phyloP scores from a whole-genome alignment of 1,140 invertebrate species.

The Orchesella cincta region DNA sequence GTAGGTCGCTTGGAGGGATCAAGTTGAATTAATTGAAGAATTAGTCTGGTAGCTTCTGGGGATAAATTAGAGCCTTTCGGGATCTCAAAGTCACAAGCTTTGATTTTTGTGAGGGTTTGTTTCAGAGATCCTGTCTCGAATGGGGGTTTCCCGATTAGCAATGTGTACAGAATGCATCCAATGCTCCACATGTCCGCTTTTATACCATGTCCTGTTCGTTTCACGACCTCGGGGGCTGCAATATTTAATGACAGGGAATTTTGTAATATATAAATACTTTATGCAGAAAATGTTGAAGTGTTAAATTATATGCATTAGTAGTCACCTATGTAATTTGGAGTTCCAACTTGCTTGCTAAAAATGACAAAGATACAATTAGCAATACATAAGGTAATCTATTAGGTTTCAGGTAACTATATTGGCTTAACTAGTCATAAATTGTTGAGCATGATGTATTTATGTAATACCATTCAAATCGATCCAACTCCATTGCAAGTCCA shows the following conservation, averaged over 20 bases:
- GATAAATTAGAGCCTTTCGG: conserved; percentile 64
- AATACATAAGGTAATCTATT: conserved; percentile 51
- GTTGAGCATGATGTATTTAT: too few species aligned
- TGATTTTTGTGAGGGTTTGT: conserved; percentile 90
- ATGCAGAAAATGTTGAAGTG: conserved; percentile 81
- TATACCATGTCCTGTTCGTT: conserved; percentile 90
- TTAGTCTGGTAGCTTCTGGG: conserved; percentile 72
- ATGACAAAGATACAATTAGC: background rate
- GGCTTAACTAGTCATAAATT: too few species aligned
- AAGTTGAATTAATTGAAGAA: conserved; percentile 78
- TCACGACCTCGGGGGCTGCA: conserved; percentile 90
- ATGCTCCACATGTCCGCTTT: conserved; percentile 97
- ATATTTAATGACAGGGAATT: too few species aligned
- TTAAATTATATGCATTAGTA: background rate
- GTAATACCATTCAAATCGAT: conserved; percentile 85
- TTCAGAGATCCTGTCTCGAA: conserved; percentile 88
- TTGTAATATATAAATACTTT: conserved; percentile 98
- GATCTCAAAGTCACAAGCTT: conserved; percentile 87
- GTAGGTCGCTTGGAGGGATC: conserved; percentile 79
- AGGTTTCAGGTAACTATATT: conserved; percentile 74
- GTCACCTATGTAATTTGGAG: conserved; percentile 83
- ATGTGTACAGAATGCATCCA: conserved; percentile 87
- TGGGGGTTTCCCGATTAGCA: conserved; percentile 90
- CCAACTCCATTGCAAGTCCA: conserved; percentile 87
- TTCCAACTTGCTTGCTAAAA: conserved; percentile 63